Conservation (phyloP, 2,888 invertebrate species). For the Patella ulyssiponensis region DNA sequence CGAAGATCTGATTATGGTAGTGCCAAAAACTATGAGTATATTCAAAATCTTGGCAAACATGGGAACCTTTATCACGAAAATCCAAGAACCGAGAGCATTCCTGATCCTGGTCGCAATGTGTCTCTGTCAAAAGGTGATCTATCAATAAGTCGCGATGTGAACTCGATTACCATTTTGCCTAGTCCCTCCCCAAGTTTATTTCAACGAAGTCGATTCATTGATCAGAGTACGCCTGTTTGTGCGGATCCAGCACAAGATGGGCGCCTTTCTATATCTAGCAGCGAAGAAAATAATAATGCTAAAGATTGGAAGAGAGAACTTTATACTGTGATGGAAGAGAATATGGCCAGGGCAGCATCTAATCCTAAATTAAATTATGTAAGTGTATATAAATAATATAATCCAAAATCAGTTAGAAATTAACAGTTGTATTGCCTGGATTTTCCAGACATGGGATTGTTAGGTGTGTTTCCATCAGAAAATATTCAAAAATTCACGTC, state of each 20-base stretch:
- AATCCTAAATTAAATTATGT: slow-evolving; percentile 9
- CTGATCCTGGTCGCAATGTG: background rate
- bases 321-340: slow-evolving; percentile 41
- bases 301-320: slow-evolving; percentile 29
- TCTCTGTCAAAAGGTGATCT: background rate
- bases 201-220: slow-evolving; percentile 48
- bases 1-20: slow-evolving; percentile 15
- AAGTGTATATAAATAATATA: background rate
- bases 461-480: too few species aligned
- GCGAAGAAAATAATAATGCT: slow-evolving; percentile 21
- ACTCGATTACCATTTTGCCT: background rate
- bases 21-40: slow-evolving; percentile 11
- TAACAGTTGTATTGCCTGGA: too few species aligned
- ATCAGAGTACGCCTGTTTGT: slow-evolving; percentile 56
- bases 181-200: slow-evolving; percentile 52
- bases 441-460: too few species aligned
- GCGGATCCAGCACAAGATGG: slow-evolving; percentile 36
- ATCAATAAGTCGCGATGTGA: background rate
- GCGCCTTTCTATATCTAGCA: background rate
- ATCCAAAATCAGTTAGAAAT: too few species aligned
- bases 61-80: background rate
- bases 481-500: too few species aligned
- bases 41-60: slow-evolving; percentile 20
- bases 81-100: background rate
- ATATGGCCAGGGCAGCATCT: background rate